Evolutionary conservation across 2,888 invertebrate genomes (phyloP).

Genomic region (Diaperis boleti): DNA sequence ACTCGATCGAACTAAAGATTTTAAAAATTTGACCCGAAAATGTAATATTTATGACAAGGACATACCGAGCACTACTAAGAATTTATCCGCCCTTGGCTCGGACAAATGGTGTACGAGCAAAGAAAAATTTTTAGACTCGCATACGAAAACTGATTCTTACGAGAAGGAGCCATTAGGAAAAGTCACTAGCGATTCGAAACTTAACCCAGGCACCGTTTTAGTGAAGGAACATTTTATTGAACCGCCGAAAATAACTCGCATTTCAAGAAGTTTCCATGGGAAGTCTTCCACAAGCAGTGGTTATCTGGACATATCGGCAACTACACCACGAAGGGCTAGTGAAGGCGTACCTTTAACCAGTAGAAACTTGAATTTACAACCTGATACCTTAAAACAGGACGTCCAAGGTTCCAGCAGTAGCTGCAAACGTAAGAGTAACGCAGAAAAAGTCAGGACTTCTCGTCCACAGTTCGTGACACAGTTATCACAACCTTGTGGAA

Average conservation of each 20-base stretch:
- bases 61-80: slow-evolving; percentile 50
- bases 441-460: slow-evolving; percentile 39
- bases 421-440: slow-evolving; percentile 39
- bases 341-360: slow-evolving; percentile 54
- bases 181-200: not conserved
- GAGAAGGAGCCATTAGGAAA: not conserved
- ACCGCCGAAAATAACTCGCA: slow-evolving; percentile 65
- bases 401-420: slow-evolving; percentile 31
- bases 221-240: slow-evolving; percentile 69
- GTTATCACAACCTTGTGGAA: slow-evolving; percentile 57
- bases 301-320: slow-evolving; percentile 51
- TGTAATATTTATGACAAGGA: slow-evolving; percentile 54
- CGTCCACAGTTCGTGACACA: slow-evolving; percentile 58
- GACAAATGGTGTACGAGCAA: slow-evolving; percentile 62
- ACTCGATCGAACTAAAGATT: slow-evolving; percentile 46
- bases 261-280: slow-evolving; percentile 67
- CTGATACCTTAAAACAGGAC: slow-evolving; percentile 37
- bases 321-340: slow-evolving; percentile 59
- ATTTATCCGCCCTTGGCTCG: slow-evolving; percentile 49
- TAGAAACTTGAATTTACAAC: slow-evolving; percentile 44
- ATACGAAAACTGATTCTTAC: slow-evolving; percentile 50
- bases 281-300: slow-evolving; percentile 57
- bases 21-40: slow-evolving; percentile 51
- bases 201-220: slow-evolving; percentile 64
- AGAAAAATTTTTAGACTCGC: slow-evolving; percentile 60